Evolutionary conservation across 1,140 invertebrate species (phyloP), one percentile per base, ranked within the genome.

Genomic region (Lepidurus arcticus): DNA sequence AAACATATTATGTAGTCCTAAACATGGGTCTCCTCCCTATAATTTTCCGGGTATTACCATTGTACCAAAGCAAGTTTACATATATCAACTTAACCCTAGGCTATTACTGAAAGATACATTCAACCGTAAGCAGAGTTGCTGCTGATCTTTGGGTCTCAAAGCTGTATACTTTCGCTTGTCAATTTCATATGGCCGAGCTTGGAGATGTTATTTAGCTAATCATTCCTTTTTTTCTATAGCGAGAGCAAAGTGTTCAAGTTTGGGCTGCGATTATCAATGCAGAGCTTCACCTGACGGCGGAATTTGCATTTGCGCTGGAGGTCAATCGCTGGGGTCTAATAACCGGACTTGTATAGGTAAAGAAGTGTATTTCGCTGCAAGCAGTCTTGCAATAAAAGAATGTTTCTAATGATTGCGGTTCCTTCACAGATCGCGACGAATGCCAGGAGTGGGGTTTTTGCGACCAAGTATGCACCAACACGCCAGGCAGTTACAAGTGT

Each of bases 371-470:
- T 16, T 78, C n/a, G 3, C 26, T 76, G n/a, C 34, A n/a, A 16
- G 26, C 26, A 42, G 43, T 24, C 10, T 53, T 73, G 24, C 42
- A 44, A 43, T 42, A 43, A 34, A 45, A 79, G 10, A 47, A 47
- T 44, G 24, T n/a, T 43, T 44, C 11, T 42, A 53, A 76, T 42
- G n/a, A 76, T 42, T n/a, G 47, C 16, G 11, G 16, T 44, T 26
- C 16, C 24, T 44, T 76, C 47, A 24, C 43, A 76, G 97, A 99
- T 86, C 89, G 92, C 79, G 90, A 99, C 85, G 97, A 99, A 85
- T 99, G 97, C 85, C 84, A 87, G 8, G 93, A 96, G 85, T 98
- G 96, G 94, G 96, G 95, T 16, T 95, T 91, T 84, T 99, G 97
- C 85, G 95, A 98, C 83, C 97, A 99, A 84, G 87, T 93, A 1